Evolutionary conservation across 1,140 invertebrate species (phyloP).

Genomic region (Orius laevigatus): DNA sequence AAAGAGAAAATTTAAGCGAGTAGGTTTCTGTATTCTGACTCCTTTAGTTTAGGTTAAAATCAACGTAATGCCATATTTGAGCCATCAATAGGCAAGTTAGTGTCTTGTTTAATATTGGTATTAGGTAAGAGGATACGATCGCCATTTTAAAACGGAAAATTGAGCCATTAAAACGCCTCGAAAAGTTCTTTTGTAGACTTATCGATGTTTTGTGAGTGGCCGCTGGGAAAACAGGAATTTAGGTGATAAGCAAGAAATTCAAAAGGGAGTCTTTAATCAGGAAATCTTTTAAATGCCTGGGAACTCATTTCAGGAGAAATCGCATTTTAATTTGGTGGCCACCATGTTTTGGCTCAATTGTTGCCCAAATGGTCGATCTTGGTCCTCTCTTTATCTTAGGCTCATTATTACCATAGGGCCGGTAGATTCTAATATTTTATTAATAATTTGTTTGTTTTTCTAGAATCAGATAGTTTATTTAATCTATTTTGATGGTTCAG

Average conservation of each 20-base stretch:
- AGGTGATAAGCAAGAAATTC: too few relatives aligned
- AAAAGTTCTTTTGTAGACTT: not conserved
- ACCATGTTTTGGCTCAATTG: too few relatives aligned
- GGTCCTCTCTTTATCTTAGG: not conserved
- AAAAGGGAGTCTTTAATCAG: too few relatives aligned
- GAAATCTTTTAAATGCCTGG: too few relatives aligned
- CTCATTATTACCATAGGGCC: not conserved
- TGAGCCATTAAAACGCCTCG: too few relatives aligned
- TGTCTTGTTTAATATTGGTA: slow-evolving; percentile 6
- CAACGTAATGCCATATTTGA: slow-evolving; percentile 11
- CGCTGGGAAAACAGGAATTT: too few relatives aligned
- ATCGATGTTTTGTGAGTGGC: too few relatives aligned
- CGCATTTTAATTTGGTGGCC: too few relatives aligned
- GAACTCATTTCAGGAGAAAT: too few relatives aligned
- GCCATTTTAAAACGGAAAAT: too few relatives aligned
- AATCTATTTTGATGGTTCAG: slow-evolving; percentile 14
- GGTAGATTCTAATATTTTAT: not conserved
- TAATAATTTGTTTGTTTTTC: not conserved
- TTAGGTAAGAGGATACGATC: slow-evolving; percentile 4
- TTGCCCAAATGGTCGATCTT: too few relatives aligned
- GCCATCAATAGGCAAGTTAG: not conserved
- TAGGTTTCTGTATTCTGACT: slow-evolving; percentile 12
- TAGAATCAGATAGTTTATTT: slow-evolving; percentile 10
- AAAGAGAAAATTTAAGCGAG: not conserved
- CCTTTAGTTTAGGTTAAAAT: not conserved